phyloP scores from a whole-genome alignment of 2,888 invertebrate species.

The Agrotis puta region DNA sequence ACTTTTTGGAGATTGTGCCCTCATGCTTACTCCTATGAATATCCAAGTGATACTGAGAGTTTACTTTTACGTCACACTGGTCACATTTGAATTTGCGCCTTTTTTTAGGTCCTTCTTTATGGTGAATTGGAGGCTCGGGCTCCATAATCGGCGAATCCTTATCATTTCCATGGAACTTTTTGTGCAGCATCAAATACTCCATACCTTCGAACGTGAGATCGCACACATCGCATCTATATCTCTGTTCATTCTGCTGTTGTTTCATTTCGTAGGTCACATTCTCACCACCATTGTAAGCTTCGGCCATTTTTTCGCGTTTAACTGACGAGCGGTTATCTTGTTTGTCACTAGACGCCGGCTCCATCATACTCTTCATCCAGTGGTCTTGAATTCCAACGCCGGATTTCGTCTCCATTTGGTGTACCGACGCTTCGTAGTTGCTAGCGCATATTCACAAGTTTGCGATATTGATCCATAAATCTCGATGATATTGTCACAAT shows the following conservation, averaged over 20 bases:
- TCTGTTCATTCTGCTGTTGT: slow-evolving; percentile 76
- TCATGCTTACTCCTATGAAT: slow-evolving; percentile 88
- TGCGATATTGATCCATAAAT: slow-evolving; percentile 85
- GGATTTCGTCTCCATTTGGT: slow-evolving; percentile 86
- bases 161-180: slow-evolving; percentile 87
- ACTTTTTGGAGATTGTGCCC: slow-evolving; percentile 84
- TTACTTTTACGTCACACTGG: slow-evolving; percentile 88
- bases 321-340: slow-evolving; percentile 80
- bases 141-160: slow-evolving; percentile 83
- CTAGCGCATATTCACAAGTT: slow-evolving; percentile 75
- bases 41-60: slow-evolving; percentile 87
- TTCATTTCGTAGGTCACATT: slow-evolving; percentile 82
- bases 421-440: slow-evolving; percentile 70
- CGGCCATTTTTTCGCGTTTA: slow-evolving; percentile 88
- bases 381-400: slow-evolving; percentile 86
- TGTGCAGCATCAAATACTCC: slow-evolving; percentile 86
- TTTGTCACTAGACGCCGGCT: slow-evolving; percentile 86
- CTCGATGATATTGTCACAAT: slow-evolving; percentile 68
- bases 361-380: slow-evolving; percentile 90
- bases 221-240: slow-evolving; percentile 86
- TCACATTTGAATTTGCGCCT: slow-evolving; percentile 87
- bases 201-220: slow-evolving; percentile 87
- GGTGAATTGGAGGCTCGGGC: slow-evolving; percentile 72
- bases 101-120: slow-evolving; percentile 84
- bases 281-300: slow-evolving; percentile 82